Evolutionary conservation across 2,888 invertebrate species (phyloP), one percentile per base, ranked within the genome.

Genomic region (Limnephilus rhombicus): DNA sequence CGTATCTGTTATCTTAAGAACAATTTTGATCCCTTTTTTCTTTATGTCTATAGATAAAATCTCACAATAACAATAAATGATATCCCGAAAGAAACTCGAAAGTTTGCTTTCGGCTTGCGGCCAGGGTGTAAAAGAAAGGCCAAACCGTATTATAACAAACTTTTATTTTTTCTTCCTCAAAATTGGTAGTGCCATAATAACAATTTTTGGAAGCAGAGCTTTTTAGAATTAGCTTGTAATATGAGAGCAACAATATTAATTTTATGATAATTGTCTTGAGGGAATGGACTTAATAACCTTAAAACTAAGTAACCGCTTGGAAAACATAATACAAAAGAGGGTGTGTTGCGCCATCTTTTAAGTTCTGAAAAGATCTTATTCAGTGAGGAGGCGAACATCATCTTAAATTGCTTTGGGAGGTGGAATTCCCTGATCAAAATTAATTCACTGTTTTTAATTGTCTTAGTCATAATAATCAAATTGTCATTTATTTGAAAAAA

Each of bases 41-140:
- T 68, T 68, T n/a, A 68, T 68, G 68, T 68, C n/a, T 18, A 9
- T 24, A 11, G 68, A 68, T 68, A 68, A 68, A 68, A 68, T 68
- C 68, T 68, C 24, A 68, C 68, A 68, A 68, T 68, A 68, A 68
- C 68, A 68, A 68, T 68, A 68, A 68, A 68, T 68, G 68, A 68
- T 24, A 68, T 68, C 68, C 68, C 68, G 68, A 24, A 68, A 68
- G 68, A 5, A 68, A 68, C 68, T 68, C 24, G 24, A 68, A 68
- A 68, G 68, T 68, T 68, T n/a, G n/a, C 68, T 68, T 68, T 68
- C 68, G 68, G 68, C n/a, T 68, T 68, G 24, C 68, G 68, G 24
- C n/a, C 68, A 68, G 68, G 68, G 68, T 68, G 68, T 68, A 68
- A 68, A 68, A n/a, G 68, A 68, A 68, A 68, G 68, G 68, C 68